A percentile compares a stretch with the other conserved stretches of the same genome.
Conservation (phyloP, 1,140 invertebrate genomes). For the Lepidurus packardi region DNA sequence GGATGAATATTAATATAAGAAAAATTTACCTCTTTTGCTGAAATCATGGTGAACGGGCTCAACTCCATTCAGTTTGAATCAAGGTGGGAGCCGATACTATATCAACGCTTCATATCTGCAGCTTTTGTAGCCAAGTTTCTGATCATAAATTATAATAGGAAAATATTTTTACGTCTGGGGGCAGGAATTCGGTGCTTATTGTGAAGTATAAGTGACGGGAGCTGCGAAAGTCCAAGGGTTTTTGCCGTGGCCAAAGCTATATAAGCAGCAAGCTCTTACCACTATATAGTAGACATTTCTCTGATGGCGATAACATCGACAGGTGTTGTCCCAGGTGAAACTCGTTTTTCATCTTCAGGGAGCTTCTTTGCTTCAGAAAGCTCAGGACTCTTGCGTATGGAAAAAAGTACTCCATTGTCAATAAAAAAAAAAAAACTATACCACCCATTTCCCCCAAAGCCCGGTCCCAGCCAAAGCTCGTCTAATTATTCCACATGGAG, state of each 20-base stretch:
- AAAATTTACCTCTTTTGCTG: no score
- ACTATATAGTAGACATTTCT: constrained; percentile 13
- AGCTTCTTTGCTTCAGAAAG: neutral
- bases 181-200: constrained; percentile 1
- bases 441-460: neutral
- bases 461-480: neutral
- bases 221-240: neutral
- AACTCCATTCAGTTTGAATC: no score
- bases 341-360: constrained; percentile 19
- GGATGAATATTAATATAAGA: no score
- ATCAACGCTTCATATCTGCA: neutral
- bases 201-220: constrained; percentile 10
- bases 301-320: neutral
- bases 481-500: constrained; percentile 3
- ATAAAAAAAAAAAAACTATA: neutral
- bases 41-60: no score
- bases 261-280: neutral
- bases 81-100: neutral
- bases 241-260: neutral
- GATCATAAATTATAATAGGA: neutral
- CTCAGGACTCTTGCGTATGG: neutral
- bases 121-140: neutral
- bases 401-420: neutral
- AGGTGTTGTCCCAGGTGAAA: neutral
- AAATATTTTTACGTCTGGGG: neutral